A percentile compares a stretch with the other conserved stretches of the same genome.
Evolutionary conservation across 2,888 invertebrate genomes (phyloP).

Genomic region (Hymenopus coronatus): DNA sequence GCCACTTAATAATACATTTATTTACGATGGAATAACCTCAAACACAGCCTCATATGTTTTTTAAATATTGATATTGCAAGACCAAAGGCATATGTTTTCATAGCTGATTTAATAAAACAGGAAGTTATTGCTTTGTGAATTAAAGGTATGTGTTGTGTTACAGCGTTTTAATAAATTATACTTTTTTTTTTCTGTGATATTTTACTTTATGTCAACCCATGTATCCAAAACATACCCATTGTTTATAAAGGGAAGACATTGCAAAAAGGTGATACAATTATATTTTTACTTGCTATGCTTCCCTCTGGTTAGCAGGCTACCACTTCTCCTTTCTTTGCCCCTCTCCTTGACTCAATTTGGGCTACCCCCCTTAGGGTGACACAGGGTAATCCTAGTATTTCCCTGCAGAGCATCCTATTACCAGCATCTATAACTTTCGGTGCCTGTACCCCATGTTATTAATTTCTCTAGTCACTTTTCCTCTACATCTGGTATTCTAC

Average conservation of each 20-base stretch:
- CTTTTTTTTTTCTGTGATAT: background rate
- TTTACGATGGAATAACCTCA: constrained; percentile 91
- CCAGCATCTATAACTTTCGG: too few relatives aligned
- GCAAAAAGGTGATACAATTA: background rate
- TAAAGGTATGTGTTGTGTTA: background rate
- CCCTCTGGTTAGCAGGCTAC: too few relatives aligned
- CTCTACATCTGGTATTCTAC: too few relatives aligned
- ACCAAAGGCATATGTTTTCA: background rate
- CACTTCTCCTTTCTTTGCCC: too few relatives aligned
- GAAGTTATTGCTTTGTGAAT: background rate
- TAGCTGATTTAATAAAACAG: background rate
- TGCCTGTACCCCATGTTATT: too few relatives aligned
- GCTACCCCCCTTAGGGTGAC: too few relatives aligned
- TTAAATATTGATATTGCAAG: constrained; percentile 47
- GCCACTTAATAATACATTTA: constrained; percentile 91
- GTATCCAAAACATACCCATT: background rate
- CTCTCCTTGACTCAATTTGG: too few relatives aligned
- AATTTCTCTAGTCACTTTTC: too few relatives aligned
- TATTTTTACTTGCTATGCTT: background rate
- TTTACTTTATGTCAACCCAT: background rate
- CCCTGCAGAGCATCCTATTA: too few relatives aligned
- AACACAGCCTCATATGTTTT: constrained; percentile 78
- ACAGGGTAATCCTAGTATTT: too few relatives aligned
- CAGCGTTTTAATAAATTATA: background rate
- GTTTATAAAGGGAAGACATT: background rate